A percentile compares a stretch with the other conserved stretches of the same genome.
These are phyloP conservation scores for Iphiclides podalirius DNA, from an alignment of 2,888 invertebrate genomes.

Conservation along the genomic window DNA sequence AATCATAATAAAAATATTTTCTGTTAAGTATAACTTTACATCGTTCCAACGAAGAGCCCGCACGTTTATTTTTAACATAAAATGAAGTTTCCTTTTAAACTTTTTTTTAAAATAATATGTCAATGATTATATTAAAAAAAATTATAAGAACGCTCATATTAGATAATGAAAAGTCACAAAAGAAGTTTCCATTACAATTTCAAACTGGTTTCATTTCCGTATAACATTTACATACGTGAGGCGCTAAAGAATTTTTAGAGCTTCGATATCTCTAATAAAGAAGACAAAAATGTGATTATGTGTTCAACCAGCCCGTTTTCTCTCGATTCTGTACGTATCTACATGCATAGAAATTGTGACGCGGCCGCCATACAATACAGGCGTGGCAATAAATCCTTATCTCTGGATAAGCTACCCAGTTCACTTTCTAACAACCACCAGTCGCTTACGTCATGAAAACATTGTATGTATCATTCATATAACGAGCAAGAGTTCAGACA, in stretches of 20 bases:
- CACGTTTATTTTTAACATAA: no score
- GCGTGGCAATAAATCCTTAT: slow-evolving; percentile 48
- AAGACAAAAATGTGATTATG: slow-evolving; percentile 15
- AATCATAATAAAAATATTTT: no score
- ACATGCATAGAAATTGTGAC: slow-evolving; percentile 29
- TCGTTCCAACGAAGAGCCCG: no score
- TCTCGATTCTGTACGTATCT: background rate
- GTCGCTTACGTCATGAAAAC: slow-evolving; percentile 12
- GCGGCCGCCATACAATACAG: slow-evolving; percentile 39
- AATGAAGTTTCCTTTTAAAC: no score
- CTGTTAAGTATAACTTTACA: no score
- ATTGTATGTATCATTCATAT: slow-evolving; percentile 20
- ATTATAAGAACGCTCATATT: no score
- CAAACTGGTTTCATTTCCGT: slow-evolving; percentile 5
- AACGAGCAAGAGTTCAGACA: slow-evolving; percentile 16
- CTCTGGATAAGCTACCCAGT: slow-evolving; percentile 47
- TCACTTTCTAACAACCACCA: slow-evolving; percentile 30
- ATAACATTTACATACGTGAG: slow-evolving; percentile 10
- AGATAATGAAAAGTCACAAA: background rate
- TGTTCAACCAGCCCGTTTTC: slow-evolving; percentile 16
- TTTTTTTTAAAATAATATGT: no score
- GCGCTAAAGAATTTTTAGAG: slow-evolving; percentile 10
- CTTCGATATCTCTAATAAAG: slow-evolving; percentile 10
- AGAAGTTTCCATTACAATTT: slow-evolving; percentile 7
- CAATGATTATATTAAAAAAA: no score